phyloP scores from a whole-genome alignment of 1,140 invertebrate genomes.

The Teleogryllus occipitalis region DNA sequence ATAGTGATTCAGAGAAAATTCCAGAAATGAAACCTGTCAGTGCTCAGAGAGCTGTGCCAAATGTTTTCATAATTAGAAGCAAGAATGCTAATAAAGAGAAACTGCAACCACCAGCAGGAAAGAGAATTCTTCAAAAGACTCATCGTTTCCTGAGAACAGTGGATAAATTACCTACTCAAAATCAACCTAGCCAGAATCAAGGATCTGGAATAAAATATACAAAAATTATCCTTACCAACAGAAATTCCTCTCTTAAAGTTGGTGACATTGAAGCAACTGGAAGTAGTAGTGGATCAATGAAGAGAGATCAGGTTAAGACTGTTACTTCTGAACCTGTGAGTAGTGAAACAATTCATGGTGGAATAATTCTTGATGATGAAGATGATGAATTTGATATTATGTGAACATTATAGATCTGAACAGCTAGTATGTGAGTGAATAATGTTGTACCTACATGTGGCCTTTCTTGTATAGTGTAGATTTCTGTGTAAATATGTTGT shows the following conservation, averaged over 20 bases:
- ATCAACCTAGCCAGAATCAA: slow-evolving; percentile 25
- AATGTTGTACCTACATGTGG: too few species aligned
- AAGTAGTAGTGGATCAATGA: not conserved
- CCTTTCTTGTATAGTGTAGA: too few species aligned
- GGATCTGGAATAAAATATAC: slow-evolving; percentile 40
- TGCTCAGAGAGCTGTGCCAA: slow-evolving; percentile 35
- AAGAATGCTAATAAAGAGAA: slow-evolving; percentile 26
- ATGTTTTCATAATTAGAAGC: slow-evolving; percentile 26
- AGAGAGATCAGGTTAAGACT: slow-evolving; percentile 9
- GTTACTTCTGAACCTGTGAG: not conserved
- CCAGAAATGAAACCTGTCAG: slow-evolving; percentile 30
- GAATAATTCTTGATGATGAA: not conserved
- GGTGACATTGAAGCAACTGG: not conserved
- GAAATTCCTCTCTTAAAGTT: slow-evolving; percentile 26
- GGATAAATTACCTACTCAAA: slow-evolving; percentile 26
- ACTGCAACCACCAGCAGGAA: slow-evolving; percentile 31
- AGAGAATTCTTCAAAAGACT: slow-evolving; percentile 27
- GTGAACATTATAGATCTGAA: too few species aligned
- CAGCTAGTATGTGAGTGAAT: too few species aligned
- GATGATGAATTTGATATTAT: slow-evolving; percentile 8
- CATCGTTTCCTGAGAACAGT: slow-evolving; percentile 25
- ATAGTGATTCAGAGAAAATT: slow-evolving; percentile 26
- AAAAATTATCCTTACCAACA: slow-evolving; percentile 46
- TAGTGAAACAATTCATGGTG: not conserved
- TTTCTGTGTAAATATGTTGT: too few species aligned